phyloP scores from a whole-genome alignment of 64 coral and sea anemone species.

The Cladopsammia gracilis region DNA sequence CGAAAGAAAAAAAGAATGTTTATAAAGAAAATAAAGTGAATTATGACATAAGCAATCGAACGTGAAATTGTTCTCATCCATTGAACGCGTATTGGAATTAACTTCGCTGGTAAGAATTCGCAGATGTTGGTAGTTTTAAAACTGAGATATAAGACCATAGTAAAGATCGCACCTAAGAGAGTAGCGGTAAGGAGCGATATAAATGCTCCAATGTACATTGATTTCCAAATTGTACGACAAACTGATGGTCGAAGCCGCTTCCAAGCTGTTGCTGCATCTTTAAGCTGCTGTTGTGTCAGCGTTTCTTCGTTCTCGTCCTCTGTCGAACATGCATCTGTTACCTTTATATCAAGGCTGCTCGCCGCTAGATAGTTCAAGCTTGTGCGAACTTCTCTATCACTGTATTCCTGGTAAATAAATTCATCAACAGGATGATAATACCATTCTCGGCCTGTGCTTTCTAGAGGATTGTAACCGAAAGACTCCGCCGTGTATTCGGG shows the following conservation, averaged over 20 bases:
- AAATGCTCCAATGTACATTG: background rate
- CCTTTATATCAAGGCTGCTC: background rate
- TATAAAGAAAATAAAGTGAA: background rate
- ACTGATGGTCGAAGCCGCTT: background rate
- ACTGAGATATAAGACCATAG: background rate
- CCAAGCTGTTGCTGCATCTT: background rate
- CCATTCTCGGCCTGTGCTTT: constrained; percentile 3
- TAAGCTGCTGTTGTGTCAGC: background rate
- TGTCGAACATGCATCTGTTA: background rate
- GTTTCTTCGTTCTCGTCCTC: background rate
- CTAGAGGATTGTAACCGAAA: background rate
- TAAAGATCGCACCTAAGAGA: background rate
- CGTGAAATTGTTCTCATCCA: background rate
- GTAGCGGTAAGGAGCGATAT: background rate
- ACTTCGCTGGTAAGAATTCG: background rate
- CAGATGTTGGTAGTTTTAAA: background rate
- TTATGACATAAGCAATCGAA: background rate
- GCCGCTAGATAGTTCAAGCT: background rate
- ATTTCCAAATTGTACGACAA: background rate
- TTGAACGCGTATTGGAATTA: background rate
- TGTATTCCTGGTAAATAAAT: constrained; percentile 17
- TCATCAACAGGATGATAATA: background rate
- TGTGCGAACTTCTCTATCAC: background rate
- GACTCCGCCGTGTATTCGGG: background rate
- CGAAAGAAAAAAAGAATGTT: background rate